These are phyloP conservation scores for Phymorhynchus buccinoides DNA, from an alignment of 1,140 invertebrate species.

Conservation along the genomic window DNA sequence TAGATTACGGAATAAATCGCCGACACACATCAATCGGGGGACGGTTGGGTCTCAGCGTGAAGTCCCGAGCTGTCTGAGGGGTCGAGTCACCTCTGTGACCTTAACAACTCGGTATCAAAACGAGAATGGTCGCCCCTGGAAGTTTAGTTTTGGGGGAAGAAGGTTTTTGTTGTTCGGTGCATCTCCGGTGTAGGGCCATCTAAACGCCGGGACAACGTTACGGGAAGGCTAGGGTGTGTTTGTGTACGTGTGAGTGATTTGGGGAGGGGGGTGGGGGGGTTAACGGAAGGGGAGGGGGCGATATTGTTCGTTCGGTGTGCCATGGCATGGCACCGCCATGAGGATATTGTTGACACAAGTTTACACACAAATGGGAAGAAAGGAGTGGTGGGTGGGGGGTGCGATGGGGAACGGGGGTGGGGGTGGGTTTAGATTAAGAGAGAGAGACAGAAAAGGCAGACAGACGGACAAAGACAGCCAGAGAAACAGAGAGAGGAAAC, in stretches of 20 bases:
- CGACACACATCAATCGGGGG: conserved; percentile 38
- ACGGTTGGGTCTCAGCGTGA: conserved; percentile 27
- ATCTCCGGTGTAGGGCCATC: not conserved
- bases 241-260: too few relatives aligned
- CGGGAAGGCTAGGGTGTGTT: too few relatives aligned
- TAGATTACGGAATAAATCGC: conserved; percentile 45
- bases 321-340: not conserved
- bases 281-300: too few relatives aligned
- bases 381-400: not conserved
- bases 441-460: not conserved
- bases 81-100: conserved; percentile 25
- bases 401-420: not conserved
- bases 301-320: not conserved
- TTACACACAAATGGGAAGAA: not conserved
- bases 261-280: too few relatives aligned
- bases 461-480: not conserved
- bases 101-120: conserved; percentile 21
- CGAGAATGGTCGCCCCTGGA: not conserved
- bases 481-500: not conserved
- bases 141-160: not conserved
- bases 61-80: conserved; percentile 26
- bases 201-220: too few relatives aligned
- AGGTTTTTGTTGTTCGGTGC: too few relatives aligned
- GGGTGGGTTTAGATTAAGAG: not conserved
- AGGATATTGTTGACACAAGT: not conserved